Conservation (phyloP, 2,888 invertebrate species). For the Macropis europaea region DNA sequence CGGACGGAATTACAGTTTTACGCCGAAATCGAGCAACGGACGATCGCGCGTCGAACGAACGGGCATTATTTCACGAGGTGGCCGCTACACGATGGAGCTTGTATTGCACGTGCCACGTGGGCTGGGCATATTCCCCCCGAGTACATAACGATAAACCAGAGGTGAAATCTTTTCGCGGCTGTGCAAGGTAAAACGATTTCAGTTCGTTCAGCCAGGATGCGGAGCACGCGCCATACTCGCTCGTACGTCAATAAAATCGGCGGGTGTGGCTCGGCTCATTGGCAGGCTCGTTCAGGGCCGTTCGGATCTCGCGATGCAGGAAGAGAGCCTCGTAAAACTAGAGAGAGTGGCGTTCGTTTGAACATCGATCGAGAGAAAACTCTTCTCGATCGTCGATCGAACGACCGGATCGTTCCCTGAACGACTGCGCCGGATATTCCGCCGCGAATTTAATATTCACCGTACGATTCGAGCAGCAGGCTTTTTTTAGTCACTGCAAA, state of each 20-base stretch:
- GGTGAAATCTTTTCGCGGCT: constrained; percentile 51
- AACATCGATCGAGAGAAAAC: constrained; percentile 18
- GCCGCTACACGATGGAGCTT: constrained; percentile 1
- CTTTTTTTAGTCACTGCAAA: not conserved
- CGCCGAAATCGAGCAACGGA: constrained; percentile 9
- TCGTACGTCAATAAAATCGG: constrained; percentile 65
- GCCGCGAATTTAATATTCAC: too few species aligned
- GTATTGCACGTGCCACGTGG: constrained; percentile 32
- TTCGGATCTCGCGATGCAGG: constrained; percentile 40
- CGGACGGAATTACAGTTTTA: not conserved
- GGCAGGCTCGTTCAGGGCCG: constrained; percentile 48
- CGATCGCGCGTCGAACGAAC: not conserved
- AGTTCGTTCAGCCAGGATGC: constrained; percentile 32
- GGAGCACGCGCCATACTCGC: constrained; percentile 38
- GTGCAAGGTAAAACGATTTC: constrained; percentile 45
- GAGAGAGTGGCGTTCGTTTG: constrained; percentile 30
- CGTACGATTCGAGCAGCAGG: constrained; percentile 14
- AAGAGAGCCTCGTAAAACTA: constrained; percentile 52
- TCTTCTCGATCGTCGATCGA: constrained; percentile 14
- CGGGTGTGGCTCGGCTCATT: constrained; percentile 62
- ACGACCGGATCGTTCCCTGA: not conserved
- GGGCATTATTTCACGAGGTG: constrained; percentile 24
- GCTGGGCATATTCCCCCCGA: constrained; percentile 7
- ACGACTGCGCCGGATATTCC: too few species aligned
- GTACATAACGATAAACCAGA: constrained; percentile 42